These are phyloP conservation scores for Crepidodera aurea DNA, from an alignment of 2,888 invertebrate genomes.

Conservation along the genomic window DNA sequence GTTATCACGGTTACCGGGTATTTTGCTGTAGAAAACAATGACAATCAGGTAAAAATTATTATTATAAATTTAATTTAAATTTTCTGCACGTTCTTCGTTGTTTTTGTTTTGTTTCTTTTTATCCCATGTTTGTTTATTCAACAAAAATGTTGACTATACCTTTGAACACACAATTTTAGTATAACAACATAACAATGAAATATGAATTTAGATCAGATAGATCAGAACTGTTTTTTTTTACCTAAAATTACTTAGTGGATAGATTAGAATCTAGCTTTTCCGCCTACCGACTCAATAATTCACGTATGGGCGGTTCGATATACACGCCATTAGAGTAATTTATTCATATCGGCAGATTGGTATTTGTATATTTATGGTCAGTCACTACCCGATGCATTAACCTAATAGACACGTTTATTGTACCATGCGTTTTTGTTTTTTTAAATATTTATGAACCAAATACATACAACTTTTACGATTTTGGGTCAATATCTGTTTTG, in stretches of 20 bases:
- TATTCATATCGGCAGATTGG: constrained; percentile 35
- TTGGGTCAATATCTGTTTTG: background rate
- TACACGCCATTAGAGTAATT: constrained; percentile 36
- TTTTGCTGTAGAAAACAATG: constrained; percentile 80
- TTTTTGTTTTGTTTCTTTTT: no score
- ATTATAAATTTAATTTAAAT: no score
- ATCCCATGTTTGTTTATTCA: no score
- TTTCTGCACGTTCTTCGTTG: no score
- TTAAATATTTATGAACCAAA: background rate
- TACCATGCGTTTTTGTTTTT: constrained; percentile 5
- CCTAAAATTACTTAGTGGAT: constrained; percentile 31
- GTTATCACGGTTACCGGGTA: constrained; percentile 83
- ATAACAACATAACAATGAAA: background rate
- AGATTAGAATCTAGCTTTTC: constrained; percentile 39
- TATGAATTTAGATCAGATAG: background rate
- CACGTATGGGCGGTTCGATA: constrained; percentile 37
- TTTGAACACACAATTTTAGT: background rate
- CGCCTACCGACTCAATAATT: constrained; percentile 39
- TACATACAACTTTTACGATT: background rate
- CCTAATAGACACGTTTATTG: constrained; percentile 31
- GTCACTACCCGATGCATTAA: constrained; percentile 24
- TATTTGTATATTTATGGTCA: constrained; percentile 36
- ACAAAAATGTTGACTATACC: background rate
- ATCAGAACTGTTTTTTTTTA: constrained; percentile 16
- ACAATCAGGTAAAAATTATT: constrained; percentile 82